Evolutionary conservation across 2,797 vertebrate genomes (phyloP).

Genomic region (Silurus aristotelis): DNA sequence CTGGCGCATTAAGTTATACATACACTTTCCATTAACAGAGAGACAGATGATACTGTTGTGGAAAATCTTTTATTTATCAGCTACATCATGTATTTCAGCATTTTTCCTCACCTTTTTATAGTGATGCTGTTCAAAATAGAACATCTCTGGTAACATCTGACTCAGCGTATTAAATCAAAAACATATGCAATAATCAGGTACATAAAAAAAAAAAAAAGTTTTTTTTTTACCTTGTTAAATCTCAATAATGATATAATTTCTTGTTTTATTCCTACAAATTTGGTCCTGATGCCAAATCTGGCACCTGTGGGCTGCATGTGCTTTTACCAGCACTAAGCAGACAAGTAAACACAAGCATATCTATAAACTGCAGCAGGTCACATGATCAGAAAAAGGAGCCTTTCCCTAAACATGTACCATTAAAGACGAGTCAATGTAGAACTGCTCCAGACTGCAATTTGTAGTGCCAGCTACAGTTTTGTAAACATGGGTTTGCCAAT

Average conservation of each 20-base stretch:
- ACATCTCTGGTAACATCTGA: not conserved
- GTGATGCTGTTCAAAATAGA: not conserved
- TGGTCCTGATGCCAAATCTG: conserved; percentile 14
- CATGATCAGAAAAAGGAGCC: not conserved
- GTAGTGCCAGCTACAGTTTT: conserved; percentile 5
- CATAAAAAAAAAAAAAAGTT: not conserved
- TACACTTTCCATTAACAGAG: not conserved
- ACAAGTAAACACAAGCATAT: not conserved
- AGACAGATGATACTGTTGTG: not conserved
- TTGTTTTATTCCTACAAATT: not conserved
- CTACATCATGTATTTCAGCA: not conserved
- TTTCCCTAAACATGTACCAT: not conserved
- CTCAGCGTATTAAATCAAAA: not conserved
- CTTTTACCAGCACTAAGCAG: not conserved
- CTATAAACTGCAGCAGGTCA: not conserved
- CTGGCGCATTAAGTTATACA: not conserved
- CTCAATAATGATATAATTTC: not conserved
- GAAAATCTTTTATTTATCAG: conserved; percentile 25
- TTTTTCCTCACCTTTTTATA: not conserved
- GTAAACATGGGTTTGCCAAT: conserved; percentile 19
- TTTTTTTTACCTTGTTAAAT: not conserved
- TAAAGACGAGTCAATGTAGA: not conserved
- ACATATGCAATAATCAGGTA: not conserved
- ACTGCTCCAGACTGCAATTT: not conserved
- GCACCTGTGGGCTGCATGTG: not conserved